Evolutionary conservation across 2,113 vertebrate species (phyloP).

Genomic region (Platysteira castanea): DNA sequence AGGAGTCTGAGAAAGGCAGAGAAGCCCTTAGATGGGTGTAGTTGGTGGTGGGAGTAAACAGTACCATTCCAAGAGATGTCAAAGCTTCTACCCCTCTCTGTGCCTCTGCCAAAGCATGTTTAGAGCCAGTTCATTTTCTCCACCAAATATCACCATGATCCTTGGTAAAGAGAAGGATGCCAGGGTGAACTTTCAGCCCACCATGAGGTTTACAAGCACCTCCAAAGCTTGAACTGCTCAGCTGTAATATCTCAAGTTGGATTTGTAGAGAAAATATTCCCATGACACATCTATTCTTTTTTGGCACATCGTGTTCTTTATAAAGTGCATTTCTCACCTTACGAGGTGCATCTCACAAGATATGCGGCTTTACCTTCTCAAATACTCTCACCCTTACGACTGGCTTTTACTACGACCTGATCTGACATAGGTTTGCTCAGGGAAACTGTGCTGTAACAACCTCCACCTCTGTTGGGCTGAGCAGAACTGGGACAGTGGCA

Average conservation of each 20-base stretch:
- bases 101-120: not conserved
- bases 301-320: not conserved
- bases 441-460: not conserved
- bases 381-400: not conserved
- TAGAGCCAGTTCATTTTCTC: not conserved
- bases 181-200: not conserved
- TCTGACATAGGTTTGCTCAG: not conserved
- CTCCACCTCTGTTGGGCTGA: not conserved
- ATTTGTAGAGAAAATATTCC: not conserved
- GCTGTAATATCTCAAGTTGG: not conserved
- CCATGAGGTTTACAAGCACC: not conserved
- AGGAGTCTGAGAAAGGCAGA: not conserved
- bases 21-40: not conserved
- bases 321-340: not conserved
- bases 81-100: not conserved
- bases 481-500: not conserved
- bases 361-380: not conserved
- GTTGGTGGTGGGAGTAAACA: not conserved
- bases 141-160: not conserved
- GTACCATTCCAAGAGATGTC: not conserved
- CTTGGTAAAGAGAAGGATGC: not conserved
- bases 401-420: not conserved
- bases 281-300: not conserved
- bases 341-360: not conserved
- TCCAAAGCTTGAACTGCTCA: not conserved